Evolutionary conservation across 1,140 invertebrate genomes (phyloP).

Genomic region (Heliconius hermathena): DNA sequence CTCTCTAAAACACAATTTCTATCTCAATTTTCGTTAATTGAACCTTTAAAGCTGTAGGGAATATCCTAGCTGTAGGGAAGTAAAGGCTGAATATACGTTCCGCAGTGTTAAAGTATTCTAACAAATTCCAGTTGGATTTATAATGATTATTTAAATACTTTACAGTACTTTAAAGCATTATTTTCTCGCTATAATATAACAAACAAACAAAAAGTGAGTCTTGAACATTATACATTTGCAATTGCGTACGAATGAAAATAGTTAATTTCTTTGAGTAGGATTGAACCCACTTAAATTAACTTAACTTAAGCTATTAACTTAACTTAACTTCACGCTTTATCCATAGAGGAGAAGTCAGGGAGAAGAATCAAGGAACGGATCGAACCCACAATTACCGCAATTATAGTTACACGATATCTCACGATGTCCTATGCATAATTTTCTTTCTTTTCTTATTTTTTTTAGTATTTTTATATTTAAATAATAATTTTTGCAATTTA

Average conservation of each 20-base stretch:
- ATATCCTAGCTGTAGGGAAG: background rate
- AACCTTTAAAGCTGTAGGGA: conserved; percentile 1
- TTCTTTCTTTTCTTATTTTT: no score
- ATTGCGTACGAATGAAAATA: no score
- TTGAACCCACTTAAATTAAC: no score
- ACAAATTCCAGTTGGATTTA: background rate
- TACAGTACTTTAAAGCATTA: background rate
- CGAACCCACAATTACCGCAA: no score
- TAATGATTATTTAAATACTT: background rate
- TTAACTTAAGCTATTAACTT: no score
- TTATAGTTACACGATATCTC: no score
- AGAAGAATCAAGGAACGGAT: no score
- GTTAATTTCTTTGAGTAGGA: no score
- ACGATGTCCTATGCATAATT: no score
- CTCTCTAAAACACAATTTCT: background rate
- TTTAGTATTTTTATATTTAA: background rate
- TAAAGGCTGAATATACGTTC: background rate
- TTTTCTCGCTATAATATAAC: background rate
- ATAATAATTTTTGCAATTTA: background rate
- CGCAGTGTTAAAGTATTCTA: background rate
- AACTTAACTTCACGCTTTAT: no score
- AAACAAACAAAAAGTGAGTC: background rate
- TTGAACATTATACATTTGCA: no score
- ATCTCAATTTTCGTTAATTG: conserved; percentile 1
- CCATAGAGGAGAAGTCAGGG: no score